A percentile compares a stretch with the other conserved stretches of the same genome.
phyloP scores from a whole-genome alignment of 2,888 invertebrate species.

The Zonitis immaculata region DNA sequence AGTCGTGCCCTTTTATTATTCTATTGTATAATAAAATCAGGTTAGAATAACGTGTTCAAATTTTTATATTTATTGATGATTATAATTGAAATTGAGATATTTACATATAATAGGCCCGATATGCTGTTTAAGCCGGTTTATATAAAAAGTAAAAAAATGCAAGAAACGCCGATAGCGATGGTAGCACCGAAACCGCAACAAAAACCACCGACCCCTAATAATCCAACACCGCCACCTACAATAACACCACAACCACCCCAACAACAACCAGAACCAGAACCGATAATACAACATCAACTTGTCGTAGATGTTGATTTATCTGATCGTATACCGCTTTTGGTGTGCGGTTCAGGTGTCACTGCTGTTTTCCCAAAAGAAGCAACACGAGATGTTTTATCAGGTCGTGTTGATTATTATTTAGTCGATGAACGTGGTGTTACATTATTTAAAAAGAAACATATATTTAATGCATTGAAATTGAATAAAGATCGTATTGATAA shows the following conservation, averaged over 20 bases:
- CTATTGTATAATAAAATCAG: background rate
- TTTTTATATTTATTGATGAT: too few relatives aligned
- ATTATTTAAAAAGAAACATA: slow-evolving; percentile 69
- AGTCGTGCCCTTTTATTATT: background rate
- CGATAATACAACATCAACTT: background rate
- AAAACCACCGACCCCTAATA: slow-evolving; percentile 19
- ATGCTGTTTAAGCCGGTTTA: slow-evolving; percentile 41
- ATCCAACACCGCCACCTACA: slow-evolving; percentile 23
- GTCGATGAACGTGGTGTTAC: slow-evolving; percentile 64
- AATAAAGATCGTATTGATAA: slow-evolving; percentile 53
- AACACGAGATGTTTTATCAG: slow-evolving; percentile 68
- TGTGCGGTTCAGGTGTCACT: slow-evolving; percentile 56
- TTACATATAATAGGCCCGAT: too few relatives aligned
- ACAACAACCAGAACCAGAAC: slow-evolving; percentile 6
- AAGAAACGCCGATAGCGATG: slow-evolving; percentile 35
- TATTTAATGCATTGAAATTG: slow-evolving; percentile 67
- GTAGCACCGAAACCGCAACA: slow-evolving; percentile 27
- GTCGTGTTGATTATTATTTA: slow-evolving; percentile 69
- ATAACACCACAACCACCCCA: slow-evolving; percentile 20
- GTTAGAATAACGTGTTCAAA: background rate
- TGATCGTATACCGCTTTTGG: slow-evolving; percentile 36
- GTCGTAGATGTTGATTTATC: slow-evolving; percentile 14
- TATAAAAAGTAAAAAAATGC: slow-evolving; percentile 34
- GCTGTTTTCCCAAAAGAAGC: slow-evolving; percentile 73
- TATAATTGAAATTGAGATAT: too few relatives aligned